Evolutionary conservation across 2,888 invertebrate genomes (phyloP).

Genomic region (Operophtera brumata): DNA sequence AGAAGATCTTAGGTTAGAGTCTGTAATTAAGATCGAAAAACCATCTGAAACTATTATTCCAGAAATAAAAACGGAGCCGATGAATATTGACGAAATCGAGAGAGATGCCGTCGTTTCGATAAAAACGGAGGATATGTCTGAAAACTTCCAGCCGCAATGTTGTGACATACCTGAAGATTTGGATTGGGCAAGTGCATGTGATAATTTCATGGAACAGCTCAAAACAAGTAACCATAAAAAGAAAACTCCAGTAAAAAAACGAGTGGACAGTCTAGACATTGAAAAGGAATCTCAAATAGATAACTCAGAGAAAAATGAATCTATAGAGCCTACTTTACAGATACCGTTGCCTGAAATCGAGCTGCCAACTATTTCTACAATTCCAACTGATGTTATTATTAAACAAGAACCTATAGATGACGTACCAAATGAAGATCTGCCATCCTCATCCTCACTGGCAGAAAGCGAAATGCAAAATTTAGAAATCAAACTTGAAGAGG

Average conservation of each 20-base stretch:
- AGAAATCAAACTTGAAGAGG: conserved; percentile 49
- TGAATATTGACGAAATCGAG: conserved; percentile 84
- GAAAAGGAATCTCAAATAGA: conserved; percentile 38
- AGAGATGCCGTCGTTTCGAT: conserved; percentile 76
- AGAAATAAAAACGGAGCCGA: conserved; percentile 84
- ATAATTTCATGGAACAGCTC: conserved; percentile 89
- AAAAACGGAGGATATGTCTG: conserved; percentile 59
- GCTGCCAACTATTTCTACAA: conserved; percentile 10
- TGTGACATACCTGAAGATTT: conserved; percentile 53
- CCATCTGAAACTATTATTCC: conserved; percentile 70
- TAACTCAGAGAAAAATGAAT: conserved; percentile 29
- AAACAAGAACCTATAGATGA: conserved; percentile 69
- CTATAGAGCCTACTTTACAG: conserved; percentile 18
- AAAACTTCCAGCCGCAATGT: conserved; percentile 41
- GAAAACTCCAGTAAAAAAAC: conserved; percentile 74
- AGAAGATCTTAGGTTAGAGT: conserved; percentile 69
- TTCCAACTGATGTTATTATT: conserved; percentile 35
- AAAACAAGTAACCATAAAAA: conserved; percentile 82
- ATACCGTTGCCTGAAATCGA: conserved; percentile 23
- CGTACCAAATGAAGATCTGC: conserved; percentile 33
- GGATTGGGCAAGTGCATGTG: conserved; percentile 86
- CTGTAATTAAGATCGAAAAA: conserved; percentile 84
- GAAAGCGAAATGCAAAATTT: conserved; percentile 42
- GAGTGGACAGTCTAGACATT: conserved; percentile 52
- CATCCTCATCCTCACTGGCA: conserved; percentile 23